Base-by-base conservation (phyloP, 1,140 invertebrate species). In the Brachionus rotundiformis region DNA sequence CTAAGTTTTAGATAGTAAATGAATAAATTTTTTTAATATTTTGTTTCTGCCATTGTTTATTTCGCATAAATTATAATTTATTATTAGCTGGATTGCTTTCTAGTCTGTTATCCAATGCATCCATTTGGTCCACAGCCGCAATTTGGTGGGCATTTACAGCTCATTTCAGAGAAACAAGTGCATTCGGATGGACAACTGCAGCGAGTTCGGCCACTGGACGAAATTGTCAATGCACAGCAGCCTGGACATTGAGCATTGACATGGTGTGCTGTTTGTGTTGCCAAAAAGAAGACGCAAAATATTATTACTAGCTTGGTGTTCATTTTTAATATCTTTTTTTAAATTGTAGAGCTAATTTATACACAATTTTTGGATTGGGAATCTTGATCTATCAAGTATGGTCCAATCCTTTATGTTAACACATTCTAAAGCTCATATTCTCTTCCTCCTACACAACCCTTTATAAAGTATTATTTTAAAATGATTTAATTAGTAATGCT, bases 1-100 rank as follows among this genome's bases (percentile, higher is more conserved):
- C 16, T 8, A 19, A 54, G 23, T 19, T 54, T 54, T 23, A 54
- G 47, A 54, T 54, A 54, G 16, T 54, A 54, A 54, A 54, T 54
- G 47, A 54, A 54, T 54, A 41, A 11, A 11, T 41, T 41, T 41
- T 11, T 41, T 41, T 41, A 2, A 41, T 1, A 54, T 54, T 54
- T 54, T 54, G n/a, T 33, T 65, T 65, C 61, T 31, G 61, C 61
- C 61, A 65, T 65, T 65, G 61, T 65, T 65, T n/a, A 54, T 54
- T 54, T 54, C 8, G 19, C 47, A 54, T 54, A 54, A 54, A 54
- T 54, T 54, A 54, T 54, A n/a, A 54, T 54, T 54, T 54, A 19
- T 19, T 54, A 54, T 54, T 54, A 54, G 47, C 47, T 54, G 47
- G 47, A 63, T 25, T 63, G 3, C 10, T n/a, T 33, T 63, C 29